These are phyloP conservation scores for Sepioteuthis lessoniana DNA, from an alignment of 2,888 invertebrate species.

Conservation along the genomic window DNA sequence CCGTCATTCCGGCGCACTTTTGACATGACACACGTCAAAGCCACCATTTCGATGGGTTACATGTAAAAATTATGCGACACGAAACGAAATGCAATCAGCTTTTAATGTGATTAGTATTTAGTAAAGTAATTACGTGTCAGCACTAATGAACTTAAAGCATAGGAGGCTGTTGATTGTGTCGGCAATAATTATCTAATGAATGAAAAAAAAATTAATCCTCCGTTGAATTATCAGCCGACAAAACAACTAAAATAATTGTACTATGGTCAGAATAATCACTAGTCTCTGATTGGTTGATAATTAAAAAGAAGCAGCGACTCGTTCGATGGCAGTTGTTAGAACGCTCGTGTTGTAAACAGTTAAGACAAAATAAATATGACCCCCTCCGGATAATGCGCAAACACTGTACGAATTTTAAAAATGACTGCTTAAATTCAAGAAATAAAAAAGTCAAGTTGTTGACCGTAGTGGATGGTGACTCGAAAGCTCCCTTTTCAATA, in stretches of 20 bases:
- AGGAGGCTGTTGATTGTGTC: background rate
- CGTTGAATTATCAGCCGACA: background rate
- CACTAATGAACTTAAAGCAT: background rate
- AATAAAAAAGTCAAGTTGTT: too few species aligned
- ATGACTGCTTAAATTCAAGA: too few species aligned
- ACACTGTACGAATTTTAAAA: too few species aligned
- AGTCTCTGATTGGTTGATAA: background rate
- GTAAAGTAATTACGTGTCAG: slow-evolving; percentile 4
- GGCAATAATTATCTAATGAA: slow-evolving; percentile 24
- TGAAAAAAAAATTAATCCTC: background rate
- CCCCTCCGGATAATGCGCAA: too few species aligned
- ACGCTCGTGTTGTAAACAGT: background rate
- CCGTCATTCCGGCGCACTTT: background rate
- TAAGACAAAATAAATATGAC: too few species aligned
- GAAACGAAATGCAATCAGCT: slow-evolving; percentile 12
- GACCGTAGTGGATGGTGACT: too few species aligned
- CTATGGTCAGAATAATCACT: background rate
- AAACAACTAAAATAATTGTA: background rate
- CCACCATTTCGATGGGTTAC: background rate
- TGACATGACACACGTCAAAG: background rate
- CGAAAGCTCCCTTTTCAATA: too few species aligned
- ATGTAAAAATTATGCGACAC: background rate
- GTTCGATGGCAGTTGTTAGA: background rate
- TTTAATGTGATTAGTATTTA: slow-evolving; percentile 33
- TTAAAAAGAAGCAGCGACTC: background rate